phyloP scores from a whole-genome alignment of 2,113 vertebrate species.

The Calyptomena viridis region DNA sequence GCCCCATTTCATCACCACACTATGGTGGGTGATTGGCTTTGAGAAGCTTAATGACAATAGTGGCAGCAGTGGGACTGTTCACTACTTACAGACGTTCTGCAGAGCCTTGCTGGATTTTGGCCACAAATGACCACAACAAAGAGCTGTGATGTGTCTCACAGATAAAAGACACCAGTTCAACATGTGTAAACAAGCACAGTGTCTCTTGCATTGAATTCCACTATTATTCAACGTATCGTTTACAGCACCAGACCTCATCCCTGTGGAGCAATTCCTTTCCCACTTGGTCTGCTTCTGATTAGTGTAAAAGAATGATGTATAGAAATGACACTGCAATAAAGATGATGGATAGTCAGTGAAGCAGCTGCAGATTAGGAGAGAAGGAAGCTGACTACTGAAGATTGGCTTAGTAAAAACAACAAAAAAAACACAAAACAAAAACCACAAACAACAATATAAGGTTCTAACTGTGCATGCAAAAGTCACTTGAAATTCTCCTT shows the following conservation, averaged over 20 bases:
- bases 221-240: neutral
- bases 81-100: neutral
- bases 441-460: neutral
- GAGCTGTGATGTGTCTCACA: neutral
- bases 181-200: neutral
- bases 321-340: slow-evolving; percentile 20
- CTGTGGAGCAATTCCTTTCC: slow-evolving; percentile 27
- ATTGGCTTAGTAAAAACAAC: neutral
- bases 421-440: neutral
- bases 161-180: slow-evolving; percentile 1
- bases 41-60: neutral
- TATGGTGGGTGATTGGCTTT: neutral
- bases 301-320: slow-evolving; percentile 23
- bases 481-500: neutral
- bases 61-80: neutral
- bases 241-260: slow-evolving; percentile 17
- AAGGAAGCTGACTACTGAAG: slow-evolving; percentile 24
- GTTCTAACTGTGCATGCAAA: neutral
- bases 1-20: neutral
- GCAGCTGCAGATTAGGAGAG: slow-evolving; percentile 23
- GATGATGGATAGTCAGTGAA: slow-evolving; percentile 16
- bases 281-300: slow-evolving; percentile 43
- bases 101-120: neutral
- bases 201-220: slow-evolving; percentile 19
- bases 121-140: slow-evolving; percentile 8